Evolutionary conservation across 2,113 vertebrate species (phyloP), one percentile per base, ranked within the genome.

Genomic region (Brienomyrus longianalis): DNA sequence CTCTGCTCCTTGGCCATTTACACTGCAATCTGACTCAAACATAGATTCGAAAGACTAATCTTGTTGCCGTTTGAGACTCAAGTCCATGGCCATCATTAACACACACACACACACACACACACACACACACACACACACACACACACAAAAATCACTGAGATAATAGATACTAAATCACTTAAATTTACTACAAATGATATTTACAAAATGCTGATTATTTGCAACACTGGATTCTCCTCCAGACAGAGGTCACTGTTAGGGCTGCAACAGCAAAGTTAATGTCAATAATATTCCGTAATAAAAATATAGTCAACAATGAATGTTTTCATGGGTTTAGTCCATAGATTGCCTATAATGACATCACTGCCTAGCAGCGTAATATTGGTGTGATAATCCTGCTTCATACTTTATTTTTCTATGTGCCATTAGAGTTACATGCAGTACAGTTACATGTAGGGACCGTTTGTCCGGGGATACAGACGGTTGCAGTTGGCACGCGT

Each of bases 401-500:
- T 66, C 59, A 62, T n/a, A n/a, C 21, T n/a, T 62, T 2, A n/a
- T 23, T n/a, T 62, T 8, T n/a, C 23, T n/a, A 23, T 10, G 8
- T 27, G 7, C 2, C 59, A 27, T 66, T 66, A 66, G 8, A 66
- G 59, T 11, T n/a, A 54, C 8, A 66, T 66, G 59, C 59, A 9
- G 17, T 31, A 31, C 23, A 62, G 59, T 27, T n/a, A 52, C 23
- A 62, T 62, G 56, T 23, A 9, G 19, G 54, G 54, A 59, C 54
- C 5, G 54, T 59, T 23, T 59, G 19, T 54, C 52, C 21, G 56
- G 19, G 56, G 56, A 8, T 59, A 9, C 59, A 66, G 59, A 0
- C 1, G 2, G 59, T 27, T 3, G 59, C 0, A 1, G 8, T 8
- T 3, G 2, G 56, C 7, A 2, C 56, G 0, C 9, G 23, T 3